Percentiles rank a stretch among this genome's conserved stretches.
Evolutionary conservation across 2,888 invertebrate genomes (phyloP).

Genomic region (Rhamnusium bicolor): DNA sequence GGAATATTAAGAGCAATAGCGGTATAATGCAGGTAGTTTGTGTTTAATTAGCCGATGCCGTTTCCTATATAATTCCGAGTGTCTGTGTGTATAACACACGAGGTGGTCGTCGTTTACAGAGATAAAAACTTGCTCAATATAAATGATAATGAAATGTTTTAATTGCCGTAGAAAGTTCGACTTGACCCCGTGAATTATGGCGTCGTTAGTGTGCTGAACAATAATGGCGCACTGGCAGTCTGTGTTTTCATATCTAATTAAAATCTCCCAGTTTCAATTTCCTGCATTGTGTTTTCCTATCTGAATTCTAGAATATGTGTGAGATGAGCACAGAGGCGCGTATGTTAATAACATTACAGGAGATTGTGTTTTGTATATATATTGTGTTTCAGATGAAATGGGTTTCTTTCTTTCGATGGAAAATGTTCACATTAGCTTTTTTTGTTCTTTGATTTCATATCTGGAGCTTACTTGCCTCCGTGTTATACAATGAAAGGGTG

Average conservation of each 20-base stretch:
- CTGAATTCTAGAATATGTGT: constrained; percentile 8
- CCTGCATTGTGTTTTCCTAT: constrained; percentile 47
- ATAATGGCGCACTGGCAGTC: constrained; percentile 50
- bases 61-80: not conserved
- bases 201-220: constrained; percentile 56
- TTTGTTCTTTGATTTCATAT: not conserved
- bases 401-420: not conserved
- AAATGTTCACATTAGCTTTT: not conserved
- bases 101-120: not conserved
- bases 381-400: not conserved
- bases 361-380: not conserved
- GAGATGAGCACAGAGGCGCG: constrained; percentile 2
- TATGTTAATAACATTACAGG: not conserved
- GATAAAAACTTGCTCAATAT: constrained; percentile 43
- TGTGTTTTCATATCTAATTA: constrained; percentile 61
- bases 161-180: constrained; percentile 53
- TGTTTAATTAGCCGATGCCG: not conserved
- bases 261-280: constrained; percentile 63
- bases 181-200: constrained; percentile 57
- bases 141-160: constrained; percentile 53
- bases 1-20: not conserved
- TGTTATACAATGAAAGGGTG: not conserved
- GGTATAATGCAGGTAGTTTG: not conserved
- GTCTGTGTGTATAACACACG: constrained; percentile 1
- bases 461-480: not conserved